Conservation (phyloP, 2,797 vertebrate genomes). For the Notolabrus celidotus region DNA sequence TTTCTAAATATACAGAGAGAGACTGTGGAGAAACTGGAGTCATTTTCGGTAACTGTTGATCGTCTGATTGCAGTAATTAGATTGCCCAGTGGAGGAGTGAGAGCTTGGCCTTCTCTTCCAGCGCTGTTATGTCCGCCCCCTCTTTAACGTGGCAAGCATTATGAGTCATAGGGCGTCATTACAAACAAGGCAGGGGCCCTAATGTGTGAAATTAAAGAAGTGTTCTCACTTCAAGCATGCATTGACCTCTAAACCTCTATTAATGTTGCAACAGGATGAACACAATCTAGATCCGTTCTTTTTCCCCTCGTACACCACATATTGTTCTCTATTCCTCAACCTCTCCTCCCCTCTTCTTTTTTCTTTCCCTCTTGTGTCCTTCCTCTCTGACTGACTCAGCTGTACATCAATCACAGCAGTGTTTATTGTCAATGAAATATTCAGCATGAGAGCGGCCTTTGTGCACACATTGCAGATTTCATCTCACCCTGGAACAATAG, state of each 20-base stretch:
- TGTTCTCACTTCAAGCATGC: slow-evolving; percentile 38
- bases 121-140: slow-evolving; percentile 51
- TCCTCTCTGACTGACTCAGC: slow-evolving; percentile 48
- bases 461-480: slow-evolving; percentile 63
- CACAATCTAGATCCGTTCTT: slow-evolving; percentile 26
- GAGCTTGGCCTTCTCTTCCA: slow-evolving; percentile 51
- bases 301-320: background rate
- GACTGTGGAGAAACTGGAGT: slow-evolving; percentile 50
- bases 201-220: slow-evolving; percentile 68
- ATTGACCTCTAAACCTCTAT: slow-evolving; percentile 52
- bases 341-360: slow-evolving; percentile 16
- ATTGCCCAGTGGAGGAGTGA: slow-evolving; percentile 64
- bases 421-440: slow-evolving; percentile 83
- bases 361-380: slow-evolving; percentile 19
- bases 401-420: slow-evolving; percentile 68
- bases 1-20: slow-evolving; percentile 45
- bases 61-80: slow-evolving; percentile 79
- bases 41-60: slow-evolving; percentile 70
- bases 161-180: slow-evolving; percentile 61
- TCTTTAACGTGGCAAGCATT: slow-evolving; percentile 54
- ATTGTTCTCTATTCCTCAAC: slow-evolving; percentile 3
- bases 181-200: slow-evolving; percentile 56
- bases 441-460: slow-evolving; percentile 60
- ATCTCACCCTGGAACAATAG: slow-evolving; percentile 61
- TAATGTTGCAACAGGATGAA: slow-evolving; percentile 39